phyloP scores from a whole-genome alignment of 92 coral and sea anemone genomes.

The Phymanthus crucifer region DNA sequence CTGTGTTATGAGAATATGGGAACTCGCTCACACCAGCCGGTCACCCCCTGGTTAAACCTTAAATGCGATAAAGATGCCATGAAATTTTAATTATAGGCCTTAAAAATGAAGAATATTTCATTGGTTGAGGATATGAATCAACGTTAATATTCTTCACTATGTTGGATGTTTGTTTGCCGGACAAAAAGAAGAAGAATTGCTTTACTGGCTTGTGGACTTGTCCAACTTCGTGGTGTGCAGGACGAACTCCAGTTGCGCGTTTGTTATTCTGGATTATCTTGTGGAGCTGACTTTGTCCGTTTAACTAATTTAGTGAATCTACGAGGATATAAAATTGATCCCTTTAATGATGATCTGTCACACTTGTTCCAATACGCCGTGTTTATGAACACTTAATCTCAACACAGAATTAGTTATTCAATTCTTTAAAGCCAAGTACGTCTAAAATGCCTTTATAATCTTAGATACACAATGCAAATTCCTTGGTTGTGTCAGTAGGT shows the following conservation, averaged over 20 bases:
- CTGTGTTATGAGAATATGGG: neutral
- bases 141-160: neutral
- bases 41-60: conserved; percentile 3
- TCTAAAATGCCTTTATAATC: conserved; percentile 28
- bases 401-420: conserved; percentile 27
- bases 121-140: neutral
- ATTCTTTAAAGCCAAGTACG: conserved; percentile 13
- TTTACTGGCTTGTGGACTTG: neutral
- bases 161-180: neutral
- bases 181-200: neutral
- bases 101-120: neutral
- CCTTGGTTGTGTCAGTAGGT: conserved; percentile 12
- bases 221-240: neutral
- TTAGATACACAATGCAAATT: conserved; percentile 26
- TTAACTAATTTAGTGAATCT: conserved; percentile 5
- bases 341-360: conserved; percentile 30
- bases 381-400: conserved; percentile 16
- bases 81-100: neutral
- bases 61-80: conserved; percentile 7
- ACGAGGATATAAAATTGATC: conserved; percentile 12
- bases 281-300: conserved; percentile 5
- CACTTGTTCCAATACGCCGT: conserved; percentile 17
- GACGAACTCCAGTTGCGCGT: conserved; percentile 32
- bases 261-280: conserved; percentile 32
- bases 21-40: neutral